Base-by-base conservation (phyloP, 2,113 vertebrate genomes). In the Heliornis fulica region DNA sequence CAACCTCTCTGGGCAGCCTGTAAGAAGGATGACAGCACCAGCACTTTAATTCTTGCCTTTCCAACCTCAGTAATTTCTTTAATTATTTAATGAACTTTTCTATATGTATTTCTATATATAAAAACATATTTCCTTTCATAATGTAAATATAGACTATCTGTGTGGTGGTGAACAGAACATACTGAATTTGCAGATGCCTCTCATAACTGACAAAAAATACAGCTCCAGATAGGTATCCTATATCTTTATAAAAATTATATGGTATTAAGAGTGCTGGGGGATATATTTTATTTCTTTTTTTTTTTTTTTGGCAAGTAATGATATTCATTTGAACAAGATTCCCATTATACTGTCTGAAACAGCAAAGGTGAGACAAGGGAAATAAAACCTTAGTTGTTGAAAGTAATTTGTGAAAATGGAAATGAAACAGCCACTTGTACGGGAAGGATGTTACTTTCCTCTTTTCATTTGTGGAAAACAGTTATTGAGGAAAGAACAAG, bases 41-140 rank as follows among this genome's bases (percentile, higher is more conserved):
- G 54, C n/a, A 64, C 19, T 60, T 81, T 43, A 77, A 63, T 75
- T 32, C 34, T 88, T 81, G 41, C 32, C 8, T 92, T 94, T 89
- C 17, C 12, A 63, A 59, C 38, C 43, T 38, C 22, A 65, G 4
- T n/a, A 50, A 11, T 38, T 83, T 79, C 31, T 81, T 72, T 36
- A 57, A 65, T 83, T 79, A 25, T 81, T 76, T 36, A 53, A 61
- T 59, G 16, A 5, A 23, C 2, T 34, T 64, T 56, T 56, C 19
- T 43, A 5, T 53, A 32, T 72, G 6, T 72, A 34, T 22, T 75
- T 82, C 6, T 50, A 3, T 79, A 15, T 20, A 46, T 22, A 61
- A 90, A 80, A 81, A 81, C 32, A 1, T 16, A 29, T 65, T 91
- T 74, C 3, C 87, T 77, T 72, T 51, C 57, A 66, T 28, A 57